Evolutionary conservation across 2,113 vertebrate species (phyloP), one percentile per base, ranked within the genome.

Genomic region (Oostethus manadensis): DNA sequence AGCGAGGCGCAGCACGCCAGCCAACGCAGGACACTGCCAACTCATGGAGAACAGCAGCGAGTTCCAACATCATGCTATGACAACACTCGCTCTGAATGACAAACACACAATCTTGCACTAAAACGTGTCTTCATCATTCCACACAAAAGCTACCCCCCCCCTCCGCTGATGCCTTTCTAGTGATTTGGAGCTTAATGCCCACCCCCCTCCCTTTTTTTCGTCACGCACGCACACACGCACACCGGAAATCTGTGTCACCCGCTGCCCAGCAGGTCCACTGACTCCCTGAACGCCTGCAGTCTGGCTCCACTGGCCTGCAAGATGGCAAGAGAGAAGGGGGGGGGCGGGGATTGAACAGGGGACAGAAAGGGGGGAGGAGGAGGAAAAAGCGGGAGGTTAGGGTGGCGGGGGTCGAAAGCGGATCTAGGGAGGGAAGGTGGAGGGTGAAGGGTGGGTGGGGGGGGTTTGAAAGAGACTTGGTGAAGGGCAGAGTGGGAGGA

Each of bases 221-320:
- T 78, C 73, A 77, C 66, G 71, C 78, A 80, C 70, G 74, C 77
- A 68, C 74, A 56, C 54, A 46, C 73, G 54, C 65, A 61, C 63
- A 82, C 84, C 82, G 83, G 81, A 86, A 85, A 85, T 88, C 84
- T 88, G 75, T 86, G 86, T 88, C 86, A 88, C 86, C 83, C 84
- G 81, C 84, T 84, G 84, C 84, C 86, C 86, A 84, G 81, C 78
- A 86, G 86, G 86, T 86, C 84, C 83, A 86, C 79, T 86, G 84
- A 84, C 86, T 88, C 86, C 84, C 84, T 80, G 78, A 85, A 85
- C 82, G 86, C 86, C 86, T 85, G 82, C 82, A 86, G 86, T 86
- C 82, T 84, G 86, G 86, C 86, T 88, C 84, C 81, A 86, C 82
- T 84, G 84, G 82, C 86, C 84, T 84, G 82, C 82, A 88, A 86